A percentile compares a stretch with the other conserved stretches of the same genome.
Conservation (phyloP, 2,113 vertebrate genomes). For the Psilopsiagon aurifrons region DNA sequence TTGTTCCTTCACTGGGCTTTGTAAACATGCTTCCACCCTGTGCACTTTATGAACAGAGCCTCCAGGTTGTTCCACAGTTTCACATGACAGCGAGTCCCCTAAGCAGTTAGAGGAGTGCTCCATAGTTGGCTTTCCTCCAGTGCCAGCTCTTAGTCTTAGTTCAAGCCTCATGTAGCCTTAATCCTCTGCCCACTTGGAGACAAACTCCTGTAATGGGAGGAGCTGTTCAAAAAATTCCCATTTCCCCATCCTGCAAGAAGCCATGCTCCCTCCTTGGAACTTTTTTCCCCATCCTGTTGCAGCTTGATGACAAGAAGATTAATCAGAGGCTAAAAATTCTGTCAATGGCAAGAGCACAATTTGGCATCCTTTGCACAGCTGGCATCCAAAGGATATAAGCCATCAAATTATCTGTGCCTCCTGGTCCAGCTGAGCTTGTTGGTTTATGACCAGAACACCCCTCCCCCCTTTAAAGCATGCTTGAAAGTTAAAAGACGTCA, state of each 20-base stretch:
- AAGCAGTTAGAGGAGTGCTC: not conserved
- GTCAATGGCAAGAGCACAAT: not conserved
- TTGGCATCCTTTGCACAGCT: not conserved
- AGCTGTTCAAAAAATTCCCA: not conserved
- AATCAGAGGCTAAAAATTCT: not conserved
- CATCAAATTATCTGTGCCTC: not conserved
- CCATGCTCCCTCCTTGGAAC: not conserved
- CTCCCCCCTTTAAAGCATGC: not conserved
- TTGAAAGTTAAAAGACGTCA: not conserved
- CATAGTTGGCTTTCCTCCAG: not conserved
- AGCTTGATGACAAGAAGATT: constrained; percentile 21
- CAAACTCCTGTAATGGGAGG: not conserved
- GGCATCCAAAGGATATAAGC: not conserved
- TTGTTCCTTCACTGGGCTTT: not conserved
- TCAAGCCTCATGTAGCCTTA: not conserved
- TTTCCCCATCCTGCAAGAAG: not conserved
- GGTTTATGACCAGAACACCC: not conserved
- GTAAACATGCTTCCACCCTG: not conserved
- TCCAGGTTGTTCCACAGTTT: not conserved
- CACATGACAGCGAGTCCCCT: not conserved
- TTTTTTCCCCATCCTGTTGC: not conserved
- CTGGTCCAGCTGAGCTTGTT: not conserved
- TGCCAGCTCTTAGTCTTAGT: not conserved
- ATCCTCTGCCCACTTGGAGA: not conserved
- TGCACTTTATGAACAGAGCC: not conserved